Evolutionary conservation across 1,140 invertebrate genomes (phyloP).

Genomic region (Drosophila pandora): DNA sequence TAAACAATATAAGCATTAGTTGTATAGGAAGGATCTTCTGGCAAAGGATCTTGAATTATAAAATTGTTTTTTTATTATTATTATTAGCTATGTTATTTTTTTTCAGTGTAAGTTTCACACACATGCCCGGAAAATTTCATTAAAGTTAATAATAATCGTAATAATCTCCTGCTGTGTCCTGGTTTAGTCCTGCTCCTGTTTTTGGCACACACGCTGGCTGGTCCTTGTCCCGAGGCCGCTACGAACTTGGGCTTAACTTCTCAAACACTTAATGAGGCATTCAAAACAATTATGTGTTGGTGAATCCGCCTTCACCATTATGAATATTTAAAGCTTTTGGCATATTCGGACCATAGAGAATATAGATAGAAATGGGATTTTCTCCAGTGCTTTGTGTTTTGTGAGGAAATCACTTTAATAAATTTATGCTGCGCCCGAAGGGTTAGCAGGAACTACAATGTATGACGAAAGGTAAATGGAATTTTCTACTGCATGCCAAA

Average conservation of each 20-base stretch:
- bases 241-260: constrained; percentile 64
- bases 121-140: constrained; percentile 41
- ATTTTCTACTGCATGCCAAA: constrained; percentile 19
- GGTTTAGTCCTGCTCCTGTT: constrained; percentile 24
- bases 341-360: constrained; percentile 14
- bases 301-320: constrained; percentile 54
- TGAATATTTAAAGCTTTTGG: constrained; percentile 69
- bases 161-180: constrained; percentile 67
- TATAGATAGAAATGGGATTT: constrained; percentile 34
- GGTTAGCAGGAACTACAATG: constrained; percentile 14
- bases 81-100: not conserved
- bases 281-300: constrained; percentile 73
- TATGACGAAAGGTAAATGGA: constrained; percentile 41
- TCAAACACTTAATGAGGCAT: constrained; percentile 78
- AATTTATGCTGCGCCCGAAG: constrained; percentile 42
- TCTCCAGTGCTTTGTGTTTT: constrained; percentile 34
- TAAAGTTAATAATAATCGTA: constrained; percentile 70
- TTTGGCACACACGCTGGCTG: constrained; percentile 6
- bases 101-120: constrained; percentile 1
- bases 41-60: too few species aligned
- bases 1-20: too few species aligned
- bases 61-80: not conserved
- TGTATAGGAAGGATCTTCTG: too few species aligned
- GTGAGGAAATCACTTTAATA: constrained; percentile 50
- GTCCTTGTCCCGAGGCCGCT: not conserved